These are phyloP conservation scores for cattle (Bos taurus) DNA, from an alignment of 2,113 vertebrate species.

Conservation along the genomic window ARS-UCD2.0 NC_037331.1:116876001-116876500, in stretches of 20 bases:
- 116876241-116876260: neutral
- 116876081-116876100: too few relatives aligned
- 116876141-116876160: fast-evolving
- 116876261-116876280: neutral
- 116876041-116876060: too few relatives aligned
- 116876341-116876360: neutral
- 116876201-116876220: neutral
- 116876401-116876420: fast-evolving
- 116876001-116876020: too few relatives aligned
- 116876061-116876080: too few relatives aligned
- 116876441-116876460: fast-evolving
- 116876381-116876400: neutral
- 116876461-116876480: neutral
- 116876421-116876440: too few relatives aligned
- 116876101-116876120: too few relatives aligned
- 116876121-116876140: too few relatives aligned
- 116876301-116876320: neutral
- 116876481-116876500: neutral
- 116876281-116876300: neutral
- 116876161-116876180: too few relatives aligned
- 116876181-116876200: neutral
- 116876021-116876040: fast-evolving
- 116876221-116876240: fast-evolving
- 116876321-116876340: neutral
- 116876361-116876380: neutral